Evolutionary conservation across 2,888 invertebrate species (phyloP).

Genomic region (Achlya flavicornis): DNA sequence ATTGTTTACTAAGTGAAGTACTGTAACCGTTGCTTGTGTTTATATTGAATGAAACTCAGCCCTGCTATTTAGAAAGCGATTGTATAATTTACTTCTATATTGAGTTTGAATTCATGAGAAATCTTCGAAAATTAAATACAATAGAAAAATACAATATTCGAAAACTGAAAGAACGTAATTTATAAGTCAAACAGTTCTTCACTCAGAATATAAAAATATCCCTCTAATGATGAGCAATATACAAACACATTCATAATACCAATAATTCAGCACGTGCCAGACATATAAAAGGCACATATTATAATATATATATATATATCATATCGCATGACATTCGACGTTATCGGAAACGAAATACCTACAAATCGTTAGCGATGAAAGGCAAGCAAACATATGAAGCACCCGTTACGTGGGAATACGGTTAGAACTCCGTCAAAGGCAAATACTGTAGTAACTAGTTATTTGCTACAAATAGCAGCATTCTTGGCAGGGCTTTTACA

Average conservation of each 20-base stretch:
- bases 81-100: conserved; percentile 32
- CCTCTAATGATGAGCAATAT: conserved; percentile 10
- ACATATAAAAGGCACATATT: conserved; percentile 16
- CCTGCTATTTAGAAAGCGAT: conserved; percentile 38
- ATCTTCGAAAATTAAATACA: no score
- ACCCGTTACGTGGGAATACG: neutral
- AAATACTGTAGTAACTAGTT: conserved; percentile 2
- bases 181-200: neutral
- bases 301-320: conserved; percentile 10
- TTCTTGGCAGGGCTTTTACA: neutral
- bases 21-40: conserved; percentile 48
- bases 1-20: conserved; percentile 54
- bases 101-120: conserved; percentile 9
- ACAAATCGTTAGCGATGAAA: conserved; percentile 46
- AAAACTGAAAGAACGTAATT: neutral
- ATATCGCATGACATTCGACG: conserved; percentile 25
- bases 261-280: conserved; percentile 14
- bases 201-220: neutral
- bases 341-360: conserved; percentile 36
- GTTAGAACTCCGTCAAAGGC: neutral
- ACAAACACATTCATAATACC: conserved; percentile 15
- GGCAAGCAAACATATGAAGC: conserved; percentile 29
- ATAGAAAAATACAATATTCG: neutral
- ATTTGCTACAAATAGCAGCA: neutral
- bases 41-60: conserved; percentile 49